phyloP scores from a whole-genome alignment of 2,797 vertebrate genomes.

The Nyctalus aviator region DNA sequence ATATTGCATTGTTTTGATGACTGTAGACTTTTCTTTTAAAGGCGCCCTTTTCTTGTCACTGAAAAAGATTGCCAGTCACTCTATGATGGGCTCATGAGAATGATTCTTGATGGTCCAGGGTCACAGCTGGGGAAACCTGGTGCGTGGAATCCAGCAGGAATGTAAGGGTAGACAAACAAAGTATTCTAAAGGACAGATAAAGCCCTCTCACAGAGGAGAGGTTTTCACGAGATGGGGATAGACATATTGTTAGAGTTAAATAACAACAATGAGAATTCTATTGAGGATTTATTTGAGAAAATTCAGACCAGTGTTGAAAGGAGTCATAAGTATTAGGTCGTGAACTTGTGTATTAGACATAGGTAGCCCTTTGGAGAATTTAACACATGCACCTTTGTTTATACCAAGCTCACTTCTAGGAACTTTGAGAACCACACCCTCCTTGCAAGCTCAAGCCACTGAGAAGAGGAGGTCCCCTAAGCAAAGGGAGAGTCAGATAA shows the following conservation, averaged over 20 bases:
- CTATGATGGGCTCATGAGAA: not conserved
- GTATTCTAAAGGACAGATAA: not conserved
- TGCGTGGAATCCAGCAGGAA: not conserved
- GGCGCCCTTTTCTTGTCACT: conserved; percentile 51
- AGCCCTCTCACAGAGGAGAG: not conserved
- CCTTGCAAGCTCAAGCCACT: not conserved
- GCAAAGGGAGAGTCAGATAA: not conserved
- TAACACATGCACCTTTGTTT: not conserved
- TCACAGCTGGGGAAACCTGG: not conserved
- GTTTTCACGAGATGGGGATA: not conserved
- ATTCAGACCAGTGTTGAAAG: not conserved
- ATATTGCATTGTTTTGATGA: conserved; percentile 85
- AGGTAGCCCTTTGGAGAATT: not conserved
- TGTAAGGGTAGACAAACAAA: not conserved
- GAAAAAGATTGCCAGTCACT: not conserved
- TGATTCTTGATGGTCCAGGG: not conserved
- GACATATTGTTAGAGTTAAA: not conserved
- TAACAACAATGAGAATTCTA: not conserved
- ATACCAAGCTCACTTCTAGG: not conserved
- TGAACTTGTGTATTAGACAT: not conserved
- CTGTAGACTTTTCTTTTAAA: conserved; percentile 83
- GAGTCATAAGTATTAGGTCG: not conserved
- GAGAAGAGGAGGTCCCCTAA: not conserved
- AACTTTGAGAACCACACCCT: conserved; percentile 9
- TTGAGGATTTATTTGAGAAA: not conserved